A percentile compares a stretch with the other conserved stretches of the same genome.
These are phyloP conservation scores for Ctenoplectra terminalis DNA, from an alignment of 1,140 invertebrate genomes.

Conservation along the genomic window DNA sequence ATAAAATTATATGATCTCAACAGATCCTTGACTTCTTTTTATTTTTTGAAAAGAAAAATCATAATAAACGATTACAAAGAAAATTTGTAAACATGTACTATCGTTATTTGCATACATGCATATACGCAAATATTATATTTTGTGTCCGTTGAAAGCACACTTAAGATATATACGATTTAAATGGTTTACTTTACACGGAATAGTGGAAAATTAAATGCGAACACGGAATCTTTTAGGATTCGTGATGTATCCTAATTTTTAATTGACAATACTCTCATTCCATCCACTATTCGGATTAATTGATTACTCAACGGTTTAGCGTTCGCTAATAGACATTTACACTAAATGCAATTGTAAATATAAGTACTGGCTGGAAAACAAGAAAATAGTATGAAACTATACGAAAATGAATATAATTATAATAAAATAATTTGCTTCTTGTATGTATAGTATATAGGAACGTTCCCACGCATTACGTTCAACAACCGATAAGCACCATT, in stretches of 20 bases:
- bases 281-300: slow-evolving; percentile 67
- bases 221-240: slow-evolving; percentile 4
- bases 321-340: slow-evolving; percentile 49
- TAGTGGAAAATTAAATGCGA: slow-evolving; percentile 43
- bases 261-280: slow-evolving; percentile 71
- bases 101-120: too few species aligned
- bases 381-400: neutral
- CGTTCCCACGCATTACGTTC: neutral
- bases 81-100: neutral
- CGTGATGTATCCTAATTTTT: slow-evolving; percentile 68
- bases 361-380: slow-evolving; percentile 23
- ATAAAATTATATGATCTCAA: neutral
- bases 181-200: slow-evolving; percentile 24
- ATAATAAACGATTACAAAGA: neutral
- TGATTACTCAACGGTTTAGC: slow-evolving; percentile 49
- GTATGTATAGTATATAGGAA: slow-evolving; percentile 2
- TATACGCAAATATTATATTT: slow-evolving; percentile 14
- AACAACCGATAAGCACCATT: neutral
- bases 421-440: slow-evolving; percentile 22
- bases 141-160: neutral
- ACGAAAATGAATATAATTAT: neutral
- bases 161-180: neutral
- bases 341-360: slow-evolving; percentile 50
- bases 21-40: neutral
- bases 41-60: neutral